Evolutionary conservation across 2,888 invertebrate species (phyloP).

Genomic region (Sarcophaga carnaria): DNA sequence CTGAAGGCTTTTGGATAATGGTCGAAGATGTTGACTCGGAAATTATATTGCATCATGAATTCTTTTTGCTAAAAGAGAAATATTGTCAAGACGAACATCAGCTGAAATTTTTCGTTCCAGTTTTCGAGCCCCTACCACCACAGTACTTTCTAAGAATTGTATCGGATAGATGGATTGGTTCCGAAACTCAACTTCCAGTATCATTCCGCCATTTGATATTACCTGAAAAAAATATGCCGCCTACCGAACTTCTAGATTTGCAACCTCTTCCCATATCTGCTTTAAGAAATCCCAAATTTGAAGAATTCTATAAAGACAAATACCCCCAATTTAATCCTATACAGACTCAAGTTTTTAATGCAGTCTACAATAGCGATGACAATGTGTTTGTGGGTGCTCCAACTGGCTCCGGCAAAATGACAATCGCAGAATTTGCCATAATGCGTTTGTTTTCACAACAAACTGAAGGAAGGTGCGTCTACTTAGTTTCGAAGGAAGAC

Average conservation of each 20-base stretch:
- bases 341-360: slow-evolving; percentile 99
- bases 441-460: slow-evolving; percentile 91
- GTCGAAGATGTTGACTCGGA: slow-evolving; percentile 95
- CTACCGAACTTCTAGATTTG: slow-evolving; percentile 97
- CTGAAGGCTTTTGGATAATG: slow-evolving; percentile 94
- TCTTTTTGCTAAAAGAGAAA: slow-evolving; percentile 96
- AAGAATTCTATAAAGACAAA: slow-evolving; percentile 91
- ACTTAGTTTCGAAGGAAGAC: slow-evolving; percentile 95
- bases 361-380: slow-evolving; percentile 98
- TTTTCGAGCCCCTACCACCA: slow-evolving; percentile 98
- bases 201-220: slow-evolving; percentile 98
- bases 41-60: slow-evolving; percentile 96
- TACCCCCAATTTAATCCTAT: slow-evolving; percentile 99
- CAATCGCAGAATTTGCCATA: slow-evolving; percentile 97
- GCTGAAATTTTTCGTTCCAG: slow-evolving; percentile 98
- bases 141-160: slow-evolving; percentile 97
- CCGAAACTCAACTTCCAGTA: slow-evolving; percentile 97
- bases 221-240: slow-evolving; percentile 98
- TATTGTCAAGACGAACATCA: slow-evolving; percentile 97
- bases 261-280: slow-evolving; percentile 98
- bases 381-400: slow-evolving; percentile 98
- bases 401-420: slow-evolving; percentile 95
- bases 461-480: slow-evolving; percentile 93
- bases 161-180: slow-evolving; percentile 95
- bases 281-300: slow-evolving; percentile 92